Evolutionary conservation across 2,888 invertebrate genomes (phyloP).

Genomic region (Thera obeliscata): DNA sequence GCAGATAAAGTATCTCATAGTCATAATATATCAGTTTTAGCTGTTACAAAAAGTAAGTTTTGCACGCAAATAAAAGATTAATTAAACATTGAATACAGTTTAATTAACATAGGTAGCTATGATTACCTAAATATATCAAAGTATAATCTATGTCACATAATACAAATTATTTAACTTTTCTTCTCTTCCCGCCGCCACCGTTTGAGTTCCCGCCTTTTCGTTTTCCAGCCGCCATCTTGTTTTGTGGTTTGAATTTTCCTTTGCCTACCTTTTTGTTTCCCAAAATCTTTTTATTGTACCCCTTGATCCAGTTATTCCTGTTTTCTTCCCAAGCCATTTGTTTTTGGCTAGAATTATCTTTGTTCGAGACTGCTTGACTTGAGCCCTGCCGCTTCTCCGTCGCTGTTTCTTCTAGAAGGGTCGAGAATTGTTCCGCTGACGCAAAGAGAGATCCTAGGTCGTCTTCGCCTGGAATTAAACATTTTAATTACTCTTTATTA

Average conservation of each 20-base stretch:
- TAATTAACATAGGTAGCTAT: too few species aligned
- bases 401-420: slow-evolving; percentile 93
- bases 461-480: slow-evolving; percentile 61
- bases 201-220: slow-evolving; percentile 61
- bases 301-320: slow-evolving; percentile 86
- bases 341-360: slow-evolving; percentile 90
- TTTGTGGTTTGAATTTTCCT: slow-evolving; percentile 43
- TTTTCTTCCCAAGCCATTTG: slow-evolving; percentile 93
- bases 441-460: slow-evolving; percentile 89
- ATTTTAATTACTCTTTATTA: neutral
- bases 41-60: too few species aligned
- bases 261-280: slow-evolving; percentile 58
- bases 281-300: slow-evolving; percentile 78
- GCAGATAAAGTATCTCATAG: too few species aligned
- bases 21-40: too few species aligned
- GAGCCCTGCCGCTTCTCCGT: slow-evolving; percentile 86
- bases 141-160: slow-evolving; percentile 30
- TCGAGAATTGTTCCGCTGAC: slow-evolving; percentile 95
- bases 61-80: slow-evolving; percentile 1
- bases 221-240: slow-evolving; percentile 54
- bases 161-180: slow-evolving; percentile 59
- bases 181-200: slow-evolving; percentile 66
- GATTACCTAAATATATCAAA: neutral
- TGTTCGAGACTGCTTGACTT: slow-evolving; percentile 88
- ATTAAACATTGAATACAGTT: slow-evolving; percentile 11